These are phyloP conservation scores for Euphysa ruthae DNA, from an alignment of 30 jellyfish, hydroid and myxozoan species.

Conservation along the genomic window DNA sequence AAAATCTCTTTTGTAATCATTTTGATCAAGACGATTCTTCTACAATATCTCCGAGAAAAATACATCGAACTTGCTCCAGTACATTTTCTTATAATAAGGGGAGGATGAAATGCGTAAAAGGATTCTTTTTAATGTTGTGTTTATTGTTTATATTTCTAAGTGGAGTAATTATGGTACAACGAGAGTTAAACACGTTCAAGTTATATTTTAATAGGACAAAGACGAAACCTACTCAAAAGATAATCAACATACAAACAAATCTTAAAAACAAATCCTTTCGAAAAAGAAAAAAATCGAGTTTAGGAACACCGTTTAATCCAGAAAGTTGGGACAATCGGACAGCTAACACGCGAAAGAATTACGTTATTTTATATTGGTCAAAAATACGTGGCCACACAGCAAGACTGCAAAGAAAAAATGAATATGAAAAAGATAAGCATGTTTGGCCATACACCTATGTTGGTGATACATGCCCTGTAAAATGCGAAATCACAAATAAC, in stretches of 20 bases:
- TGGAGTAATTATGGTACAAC: background rate
- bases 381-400: slow-evolving; percentile 85
- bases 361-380: slow-evolving; percentile 87
- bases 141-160: background rate
- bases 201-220: background rate
- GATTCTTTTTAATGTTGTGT: background rate
- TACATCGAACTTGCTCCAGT: background rate
- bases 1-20: no score
- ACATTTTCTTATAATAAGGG: background rate
- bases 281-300: slow-evolving; percentile 22
- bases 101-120: background rate
- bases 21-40: no score
- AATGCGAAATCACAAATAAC: slow-evolving; percentile 79
- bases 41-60: background rate
- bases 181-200: background rate
- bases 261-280: background rate
- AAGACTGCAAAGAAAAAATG: slow-evolving; percentile 67
- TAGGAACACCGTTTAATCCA: slow-evolving; percentile 87
- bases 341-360: slow-evolving; percentile 45
- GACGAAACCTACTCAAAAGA: background rate
- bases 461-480: slow-evolving; percentile 93
- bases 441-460: slow-evolving; percentile 95
- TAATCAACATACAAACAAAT: background rate
- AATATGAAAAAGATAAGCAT: slow-evolving; percentile 71
- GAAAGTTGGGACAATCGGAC: slow-evolving; percentile 73